Evolutionary conservation across 2,797 vertebrate genomes (phyloP).

Genomic region (Manis crassicaudata): DNA sequence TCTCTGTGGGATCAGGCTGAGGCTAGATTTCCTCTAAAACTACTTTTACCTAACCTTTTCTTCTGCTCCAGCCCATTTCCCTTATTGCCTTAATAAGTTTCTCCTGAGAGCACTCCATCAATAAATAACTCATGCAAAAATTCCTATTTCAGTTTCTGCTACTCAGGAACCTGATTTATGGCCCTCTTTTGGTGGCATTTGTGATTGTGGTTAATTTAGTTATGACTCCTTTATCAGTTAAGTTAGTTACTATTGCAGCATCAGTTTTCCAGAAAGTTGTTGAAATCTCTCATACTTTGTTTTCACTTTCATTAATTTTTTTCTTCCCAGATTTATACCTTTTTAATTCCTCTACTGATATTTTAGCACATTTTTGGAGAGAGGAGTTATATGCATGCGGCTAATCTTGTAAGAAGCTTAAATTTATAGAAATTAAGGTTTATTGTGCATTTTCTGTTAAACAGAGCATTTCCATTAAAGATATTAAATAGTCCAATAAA

Average conservation of each 20-base stretch:
- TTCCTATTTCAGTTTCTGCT: not conserved
- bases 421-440: not conserved
- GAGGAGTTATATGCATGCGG: not conserved
- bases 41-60: not conserved
- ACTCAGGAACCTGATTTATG: not conserved
- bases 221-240: not conserved
- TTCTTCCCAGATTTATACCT: not conserved
- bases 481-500: conserved; percentile 22
- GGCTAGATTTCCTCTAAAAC: not conserved
- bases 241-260: not conserved
- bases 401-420: not conserved
- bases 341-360: not conserved
- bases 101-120: not conserved
- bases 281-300: not conserved
- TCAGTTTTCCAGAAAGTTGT: not conserved
- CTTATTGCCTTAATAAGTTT: not conserved
- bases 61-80: not conserved
- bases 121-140: not conserved
- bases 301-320: not conserved
- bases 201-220: not conserved
- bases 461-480: not conserved
- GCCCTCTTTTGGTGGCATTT: not conserved
- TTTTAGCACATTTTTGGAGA: conserved; percentile 27
- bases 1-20: not conserved
- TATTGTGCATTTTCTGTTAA: not conserved